Conservation (phyloP, 2,797 vertebrate genomes). For the Platyrinchus mystaceus region DNA sequence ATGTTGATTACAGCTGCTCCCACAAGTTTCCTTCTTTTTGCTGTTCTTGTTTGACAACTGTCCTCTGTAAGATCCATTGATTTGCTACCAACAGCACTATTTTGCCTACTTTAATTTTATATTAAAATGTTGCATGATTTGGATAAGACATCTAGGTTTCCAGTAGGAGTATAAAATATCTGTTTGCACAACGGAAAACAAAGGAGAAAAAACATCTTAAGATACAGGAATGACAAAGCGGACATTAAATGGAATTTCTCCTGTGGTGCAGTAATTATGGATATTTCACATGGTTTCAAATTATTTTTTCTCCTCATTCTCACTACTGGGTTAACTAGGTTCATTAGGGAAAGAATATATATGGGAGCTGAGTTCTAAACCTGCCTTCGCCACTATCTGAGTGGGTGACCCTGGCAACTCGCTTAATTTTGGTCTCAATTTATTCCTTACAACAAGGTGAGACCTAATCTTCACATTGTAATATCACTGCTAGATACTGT, state of each 20-base stretch:
- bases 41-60: background rate
- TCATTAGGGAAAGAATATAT: constrained; percentile 16
- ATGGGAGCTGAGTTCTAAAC: background rate
- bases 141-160: background rate
- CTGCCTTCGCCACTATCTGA: background rate
- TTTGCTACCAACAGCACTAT: background rate
- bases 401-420: constrained; percentile 16
- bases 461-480: constrained; percentile 34
- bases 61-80: background rate
- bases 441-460: background rate
- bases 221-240: constrained; percentile 2
- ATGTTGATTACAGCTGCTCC: background rate
- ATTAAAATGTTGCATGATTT: background rate
- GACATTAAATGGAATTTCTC: constrained; percentile 19
- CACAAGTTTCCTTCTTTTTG: background rate
- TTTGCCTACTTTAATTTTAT: background rate
- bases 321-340: constrained; percentile 11
- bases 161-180: background rate
- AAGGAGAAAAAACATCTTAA: background rate
- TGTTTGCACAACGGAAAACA: background rate
- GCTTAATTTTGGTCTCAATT: constrained; percentile 45
- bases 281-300: constrained; percentile 12
- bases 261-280: background rate
- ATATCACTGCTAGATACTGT: background rate
- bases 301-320: constrained; percentile 23